These are phyloP conservation scores for Rhamphomyia laevipes DNA, from an alignment of 2,888 invertebrate species.

Conservation along the genomic window DNA sequence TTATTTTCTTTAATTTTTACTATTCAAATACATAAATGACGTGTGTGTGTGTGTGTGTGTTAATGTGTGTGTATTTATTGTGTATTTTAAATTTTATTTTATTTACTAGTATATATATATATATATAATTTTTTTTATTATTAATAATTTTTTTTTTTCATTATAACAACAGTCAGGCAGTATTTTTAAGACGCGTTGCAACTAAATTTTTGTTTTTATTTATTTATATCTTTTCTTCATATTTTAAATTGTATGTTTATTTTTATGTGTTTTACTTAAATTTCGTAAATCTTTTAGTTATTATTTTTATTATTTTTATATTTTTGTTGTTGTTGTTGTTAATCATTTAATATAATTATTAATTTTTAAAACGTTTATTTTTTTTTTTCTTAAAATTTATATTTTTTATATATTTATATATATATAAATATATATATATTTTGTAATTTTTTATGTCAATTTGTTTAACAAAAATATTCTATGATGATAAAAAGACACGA, in stretches of 20 bases:
- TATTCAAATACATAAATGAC: not conserved
- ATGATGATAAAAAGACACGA: conserved; percentile 8
- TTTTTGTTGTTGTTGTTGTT: not conserved
- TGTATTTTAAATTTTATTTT: not conserved
- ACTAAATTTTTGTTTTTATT: conserved; percentile 2
- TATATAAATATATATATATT: not conserved
- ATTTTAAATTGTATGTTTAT: not conserved
- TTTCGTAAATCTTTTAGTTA: conserved; percentile 6
- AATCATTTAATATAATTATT: not conserved
- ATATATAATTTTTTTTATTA: conserved; percentile 4
- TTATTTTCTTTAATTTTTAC: conserved; percentile 1
- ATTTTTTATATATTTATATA: not conserved
- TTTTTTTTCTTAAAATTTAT: conserved; percentile 3
- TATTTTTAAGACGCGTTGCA: conserved; percentile 15
- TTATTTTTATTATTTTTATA: conserved; percentile 2
- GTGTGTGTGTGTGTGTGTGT: not conserved
- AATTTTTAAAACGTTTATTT: not conserved
- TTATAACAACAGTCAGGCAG: conserved; percentile 16
- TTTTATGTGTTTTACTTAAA: not conserved
- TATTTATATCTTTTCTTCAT: not conserved
- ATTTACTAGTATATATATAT: not conserved
- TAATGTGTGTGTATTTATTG: not conserved
- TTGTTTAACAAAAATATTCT: conserved; percentile 9
- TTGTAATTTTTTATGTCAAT: not conserved
- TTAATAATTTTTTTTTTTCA: conserved; percentile 6